phyloP scores from a whole-genome alignment of 2,113 vertebrate species.

The Dinomys branickii region DNA sequence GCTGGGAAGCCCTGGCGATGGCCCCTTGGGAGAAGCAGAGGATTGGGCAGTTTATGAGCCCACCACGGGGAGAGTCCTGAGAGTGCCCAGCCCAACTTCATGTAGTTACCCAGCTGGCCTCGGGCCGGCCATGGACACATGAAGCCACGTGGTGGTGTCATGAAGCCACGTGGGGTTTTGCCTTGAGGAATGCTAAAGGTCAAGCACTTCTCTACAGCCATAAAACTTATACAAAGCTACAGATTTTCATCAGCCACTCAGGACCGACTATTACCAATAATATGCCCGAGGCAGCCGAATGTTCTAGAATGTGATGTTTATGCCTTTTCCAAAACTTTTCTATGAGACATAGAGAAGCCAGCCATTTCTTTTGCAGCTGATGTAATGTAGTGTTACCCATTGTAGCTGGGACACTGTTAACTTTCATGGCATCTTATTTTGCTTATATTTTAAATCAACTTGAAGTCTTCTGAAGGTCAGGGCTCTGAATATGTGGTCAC shows the following conservation, averaged over 20 bases:
- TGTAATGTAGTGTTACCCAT: background rate
- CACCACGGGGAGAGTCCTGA: background rate
- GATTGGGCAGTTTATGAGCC: background rate
- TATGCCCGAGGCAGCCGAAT: background rate
- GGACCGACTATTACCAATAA: background rate
- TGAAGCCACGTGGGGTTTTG: background rate
- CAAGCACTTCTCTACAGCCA: background rate
- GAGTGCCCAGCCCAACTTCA: background rate
- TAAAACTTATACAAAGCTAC: background rate
- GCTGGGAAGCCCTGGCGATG: background rate
- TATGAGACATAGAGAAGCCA: background rate
- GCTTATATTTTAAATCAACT: conserved; percentile 3
- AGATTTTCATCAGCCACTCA: background rate
- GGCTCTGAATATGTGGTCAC: background rate
- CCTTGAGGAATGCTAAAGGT: background rate
- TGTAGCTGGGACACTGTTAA: background rate
- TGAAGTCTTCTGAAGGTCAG: conserved; percentile 30
- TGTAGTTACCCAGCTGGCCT: background rate
- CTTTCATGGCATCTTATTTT: background rate
- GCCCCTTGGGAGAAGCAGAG: background rate
- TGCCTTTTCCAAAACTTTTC: background rate
- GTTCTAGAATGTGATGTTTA: background rate
- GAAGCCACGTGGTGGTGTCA: background rate
- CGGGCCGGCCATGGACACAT: accelerated
- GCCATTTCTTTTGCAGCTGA: background rate